A percentile compares a stretch with the other conserved stretches of the same genome.
phyloP scores from a whole-genome alignment of 2,113 vertebrate species.

The Psephotus haematonotus region DNA sequence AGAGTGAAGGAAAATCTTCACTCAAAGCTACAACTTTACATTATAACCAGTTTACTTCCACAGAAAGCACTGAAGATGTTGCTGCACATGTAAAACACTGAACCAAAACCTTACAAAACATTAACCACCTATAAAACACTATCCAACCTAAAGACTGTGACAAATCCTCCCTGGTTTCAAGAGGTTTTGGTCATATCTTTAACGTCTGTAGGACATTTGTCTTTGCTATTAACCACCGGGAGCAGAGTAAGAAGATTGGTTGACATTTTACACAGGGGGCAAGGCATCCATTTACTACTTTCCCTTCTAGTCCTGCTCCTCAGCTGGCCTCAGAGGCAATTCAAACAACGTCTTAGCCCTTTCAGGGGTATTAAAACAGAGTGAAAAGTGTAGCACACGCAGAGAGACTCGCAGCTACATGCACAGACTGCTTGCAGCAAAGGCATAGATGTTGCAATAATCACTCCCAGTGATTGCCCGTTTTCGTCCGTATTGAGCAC shows the following conservation, averaged over 20 bases:
- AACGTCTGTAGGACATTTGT: not conserved
- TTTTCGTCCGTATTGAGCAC: not conserved
- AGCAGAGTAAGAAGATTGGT: not conserved
- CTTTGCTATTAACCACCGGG: not conserved
- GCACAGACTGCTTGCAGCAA: slow-evolving; percentile 25
- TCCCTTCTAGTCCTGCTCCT: not conserved
- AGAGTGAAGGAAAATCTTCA: not conserved
- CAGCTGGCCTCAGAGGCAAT: not conserved
- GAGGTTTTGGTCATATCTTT: not conserved
- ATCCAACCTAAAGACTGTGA: not conserved
- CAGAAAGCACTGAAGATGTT: not conserved
- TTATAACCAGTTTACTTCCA: not conserved
- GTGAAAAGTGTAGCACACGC: not conserved
- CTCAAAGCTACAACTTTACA: not conserved
- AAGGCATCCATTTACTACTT: not conserved
- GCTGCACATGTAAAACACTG: not conserved
- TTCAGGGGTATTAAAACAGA: not conserved
- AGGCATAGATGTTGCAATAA: not conserved
- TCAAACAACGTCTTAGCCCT: not conserved
- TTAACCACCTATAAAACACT: not conserved
- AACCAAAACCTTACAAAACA: not conserved
- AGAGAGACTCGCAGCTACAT: not conserved
- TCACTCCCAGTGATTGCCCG: not conserved
- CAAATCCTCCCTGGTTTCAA: not conserved
- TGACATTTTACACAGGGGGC: not conserved